Evolutionary conservation across 1,140 invertebrate genomes (phyloP).

Genomic region (Hyposmocoma kahamanoa): DNA sequence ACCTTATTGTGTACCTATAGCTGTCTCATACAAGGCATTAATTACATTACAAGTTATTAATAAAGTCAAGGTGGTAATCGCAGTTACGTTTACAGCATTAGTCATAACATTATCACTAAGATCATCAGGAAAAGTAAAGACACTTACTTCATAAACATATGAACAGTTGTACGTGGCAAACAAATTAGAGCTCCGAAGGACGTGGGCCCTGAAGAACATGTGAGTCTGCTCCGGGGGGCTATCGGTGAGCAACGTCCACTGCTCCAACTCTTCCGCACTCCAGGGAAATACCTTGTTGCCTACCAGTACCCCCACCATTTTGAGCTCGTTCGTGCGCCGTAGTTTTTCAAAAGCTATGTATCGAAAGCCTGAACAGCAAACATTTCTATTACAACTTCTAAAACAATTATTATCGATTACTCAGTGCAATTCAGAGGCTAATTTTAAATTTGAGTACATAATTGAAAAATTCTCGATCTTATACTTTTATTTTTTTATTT

Average conservation of each 20-base stretch:
- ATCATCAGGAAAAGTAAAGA: background rate
- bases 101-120: background rate
- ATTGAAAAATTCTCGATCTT: no score
- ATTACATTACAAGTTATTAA: no score
- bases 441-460: no score
- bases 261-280: background rate
- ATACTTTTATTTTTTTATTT: no score
- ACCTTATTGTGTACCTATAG: no score
- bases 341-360: background rate
- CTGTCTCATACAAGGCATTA: no score
- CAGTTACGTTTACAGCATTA: no score
- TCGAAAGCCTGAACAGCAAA: background rate
- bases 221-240: conserved; percentile 34
- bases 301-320: background rate
- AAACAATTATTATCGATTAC: no score
- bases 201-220: conserved; percentile 54
- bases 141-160: conserved; percentile 53
- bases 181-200: conserved; percentile 38
- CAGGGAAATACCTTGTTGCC: background rate
- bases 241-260: conserved; percentile 20
- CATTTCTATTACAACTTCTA: no score
- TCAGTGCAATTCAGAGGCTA: no score
- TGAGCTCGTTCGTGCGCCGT: background rate
- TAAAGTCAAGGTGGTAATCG: no score
- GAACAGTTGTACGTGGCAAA: conserved; percentile 43